Base-by-base conservation (phyloP, 2,888 invertebrate species). In the Ophion ellenae region DNA sequence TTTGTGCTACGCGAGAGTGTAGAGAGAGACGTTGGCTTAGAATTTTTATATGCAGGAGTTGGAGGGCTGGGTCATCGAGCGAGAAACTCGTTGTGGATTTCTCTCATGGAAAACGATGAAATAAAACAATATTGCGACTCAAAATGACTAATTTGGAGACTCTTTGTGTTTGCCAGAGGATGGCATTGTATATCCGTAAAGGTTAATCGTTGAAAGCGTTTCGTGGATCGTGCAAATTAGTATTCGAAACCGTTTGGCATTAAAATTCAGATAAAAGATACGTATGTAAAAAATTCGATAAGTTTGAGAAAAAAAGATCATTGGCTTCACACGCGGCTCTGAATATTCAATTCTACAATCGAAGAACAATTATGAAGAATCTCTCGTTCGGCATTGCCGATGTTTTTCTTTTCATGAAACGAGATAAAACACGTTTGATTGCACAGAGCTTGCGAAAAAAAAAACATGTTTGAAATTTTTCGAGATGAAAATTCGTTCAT, bases 401-500 rank as follows among this genome's bases (percentile, higher is more conserved):
- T 10, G 14, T n/a, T 73, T 17, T 20, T 36, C 32, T 24, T 7
- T 7, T 24, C 28, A 47, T 5, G 32, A 61, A 73, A n/a, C 7
- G 24, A n/a, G 36, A n/a, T 32, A 4, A 32, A 32, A 32, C 32
- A 32, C 32, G 4, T 32, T 32, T 32, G 2, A 32, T 32, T 32
- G 32, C 32, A 32, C 4, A 32, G 32, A 32, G 32, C 2, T 32
- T 32, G 32, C 17, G 20, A n/a, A n/a, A 74, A 71, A n/a, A 57
- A 24, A 74, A 67, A 45, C 2, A 74, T 14, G n/a, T 24, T 53
- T 47, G 32, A 59, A 14, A 45, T 10, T 67, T 64, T 45, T 40
- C 20, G 20, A 32, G 32, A 45, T 67, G 20, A 70, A 66, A 82
- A 81, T 79, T 83, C 61, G 81, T 85, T 63, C 45, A 61, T 84